These are phyloP conservation scores for Drosophila arizonae DNA, from an alignment of 1,140 invertebrate genomes.

Conservation along the genomic window DNA sequence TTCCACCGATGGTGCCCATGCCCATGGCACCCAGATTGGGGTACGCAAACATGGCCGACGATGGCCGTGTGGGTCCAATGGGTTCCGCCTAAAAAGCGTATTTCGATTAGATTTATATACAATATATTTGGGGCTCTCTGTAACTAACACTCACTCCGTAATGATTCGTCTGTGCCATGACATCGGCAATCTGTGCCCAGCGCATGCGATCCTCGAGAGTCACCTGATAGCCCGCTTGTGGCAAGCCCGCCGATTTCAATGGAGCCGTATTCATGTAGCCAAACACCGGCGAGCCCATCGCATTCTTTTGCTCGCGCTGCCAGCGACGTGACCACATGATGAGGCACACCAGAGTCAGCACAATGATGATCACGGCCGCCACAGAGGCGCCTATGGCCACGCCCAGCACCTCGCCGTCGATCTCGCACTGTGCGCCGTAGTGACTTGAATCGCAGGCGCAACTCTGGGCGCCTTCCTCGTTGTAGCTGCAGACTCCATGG, in stretches of 20 bases:
- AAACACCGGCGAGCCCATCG: slow-evolving; percentile 90
- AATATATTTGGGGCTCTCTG: no score
- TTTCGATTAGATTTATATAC: neutral
- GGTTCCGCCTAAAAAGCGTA: slow-evolving; percentile 85
- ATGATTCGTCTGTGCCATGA: slow-evolving; percentile 91
- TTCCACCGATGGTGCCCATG: slow-evolving; percentile 78
- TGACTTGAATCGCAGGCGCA: slow-evolving; percentile 93
- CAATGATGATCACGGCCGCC: slow-evolving; percentile 93
- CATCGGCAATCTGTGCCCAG: slow-evolving; percentile 93
- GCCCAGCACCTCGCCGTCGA: slow-evolving; percentile 95
- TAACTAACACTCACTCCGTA: slow-evolving; percentile 87
- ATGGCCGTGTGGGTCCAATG: slow-evolving; percentile 88
- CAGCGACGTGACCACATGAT: slow-evolving; percentile 96
- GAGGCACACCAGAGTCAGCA: slow-evolving; percentile 92
- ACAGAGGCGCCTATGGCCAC: slow-evolving; percentile 95
- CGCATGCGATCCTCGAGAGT: slow-evolving; percentile 89
- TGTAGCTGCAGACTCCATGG: slow-evolving; percentile 91
- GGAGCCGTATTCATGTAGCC: slow-evolving; percentile 91
- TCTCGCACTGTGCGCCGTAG: slow-evolving; percentile 93
- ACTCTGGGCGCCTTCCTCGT: slow-evolving; percentile 88
- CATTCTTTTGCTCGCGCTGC: slow-evolving; percentile 93
- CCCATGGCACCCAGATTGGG: slow-evolving; percentile 84
- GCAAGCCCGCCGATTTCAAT: slow-evolving; percentile 86
- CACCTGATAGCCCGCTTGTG: slow-evolving; percentile 87
- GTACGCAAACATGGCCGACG: slow-evolving; percentile 92